A percentile compares a stretch with the other conserved stretches of the same genome.
phyloP scores from a whole-genome alignment of 2,888 invertebrate genomes.

The Polymixis lichenea region DNA sequence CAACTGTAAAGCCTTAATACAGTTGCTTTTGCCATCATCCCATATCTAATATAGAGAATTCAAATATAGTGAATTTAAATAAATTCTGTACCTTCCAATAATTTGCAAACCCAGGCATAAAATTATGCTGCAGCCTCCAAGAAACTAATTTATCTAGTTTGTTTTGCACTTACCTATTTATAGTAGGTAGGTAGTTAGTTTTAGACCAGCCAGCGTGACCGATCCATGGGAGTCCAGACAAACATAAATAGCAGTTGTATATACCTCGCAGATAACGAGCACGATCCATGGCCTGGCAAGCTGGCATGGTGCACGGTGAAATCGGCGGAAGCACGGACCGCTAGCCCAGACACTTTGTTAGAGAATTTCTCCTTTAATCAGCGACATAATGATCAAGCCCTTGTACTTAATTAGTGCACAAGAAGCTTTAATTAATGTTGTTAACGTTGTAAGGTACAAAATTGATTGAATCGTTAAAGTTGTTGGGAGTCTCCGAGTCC shows the following conservation, averaged over 20 bases:
- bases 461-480: neutral
- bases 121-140: constrained; percentile 3
- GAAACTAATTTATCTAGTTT: neutral
- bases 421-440: constrained; percentile 25
- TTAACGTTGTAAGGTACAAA: neutral
- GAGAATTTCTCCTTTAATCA: constrained; percentile 64
- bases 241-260: constrained; percentile 66
- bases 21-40: neutral
- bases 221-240: constrained; percentile 62
- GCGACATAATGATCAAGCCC: constrained; percentile 27
- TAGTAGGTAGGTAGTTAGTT: constrained; percentile 27
- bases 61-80: neutral
- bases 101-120: constrained; percentile 14
- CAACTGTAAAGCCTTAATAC: constrained; percentile 15
- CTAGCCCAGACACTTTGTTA: constrained; percentile 61
- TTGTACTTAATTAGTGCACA: constrained; percentile 45
- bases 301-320: constrained; percentile 66
- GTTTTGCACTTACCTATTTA: constrained; percentile 44
- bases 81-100: neutral
- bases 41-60: neutral
- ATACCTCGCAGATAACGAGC: constrained; percentile 61
- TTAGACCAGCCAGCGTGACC: constrained; percentile 57
- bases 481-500: neutral
- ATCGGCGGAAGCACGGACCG: constrained; percentile 74
- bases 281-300: constrained; percentile 53